These are phyloP conservation scores for Nymphalis polychloros DNA, from an alignment of 2,888 invertebrate genomes.

Conservation along the genomic window DNA sequence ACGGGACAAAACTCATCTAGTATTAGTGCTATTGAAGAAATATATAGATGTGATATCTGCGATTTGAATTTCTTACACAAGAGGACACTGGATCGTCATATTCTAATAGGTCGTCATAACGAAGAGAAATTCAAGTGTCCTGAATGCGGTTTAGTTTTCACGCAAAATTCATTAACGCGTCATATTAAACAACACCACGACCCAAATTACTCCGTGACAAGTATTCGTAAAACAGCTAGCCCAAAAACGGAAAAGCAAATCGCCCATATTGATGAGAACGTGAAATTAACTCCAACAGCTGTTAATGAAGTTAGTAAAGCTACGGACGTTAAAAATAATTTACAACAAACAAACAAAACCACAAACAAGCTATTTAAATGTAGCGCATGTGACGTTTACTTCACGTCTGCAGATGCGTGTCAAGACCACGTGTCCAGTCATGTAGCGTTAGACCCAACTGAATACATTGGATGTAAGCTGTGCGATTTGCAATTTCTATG, in stretches of 20 bases:
- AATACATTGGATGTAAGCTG: slow-evolving; percentile 60
- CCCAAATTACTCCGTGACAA: background rate
- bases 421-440: slow-evolving; percentile 51
- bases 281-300: no score
- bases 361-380: slow-evolving; percentile 46
- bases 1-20: background rate
- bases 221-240: no score
- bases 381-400: slow-evolving; percentile 55
- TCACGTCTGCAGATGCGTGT: slow-evolving; percentile 47
- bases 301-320: background rate
- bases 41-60: slow-evolving; percentile 26
- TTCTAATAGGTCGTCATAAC: slow-evolving; percentile 11
- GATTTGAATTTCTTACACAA: slow-evolving; percentile 22
- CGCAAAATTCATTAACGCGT: slow-evolving; percentile 13
- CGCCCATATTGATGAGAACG: background rate
- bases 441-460: slow-evolving; percentile 47
- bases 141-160: slow-evolving; percentile 25
- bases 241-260: no score
- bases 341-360: background rate
- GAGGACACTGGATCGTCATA: slow-evolving; percentile 12
- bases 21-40: background rate
- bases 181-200: slow-evolving; percentile 11
- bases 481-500: slow-evolving; percentile 58
- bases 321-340: background rate
- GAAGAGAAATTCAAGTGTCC: slow-evolving; percentile 10